A percentile compares a stretch with the other conserved stretches of the same genome.
Evolutionary conservation across 2,888 invertebrate genomes (phyloP).

Genomic region (Apodemia duryi): DNA sequence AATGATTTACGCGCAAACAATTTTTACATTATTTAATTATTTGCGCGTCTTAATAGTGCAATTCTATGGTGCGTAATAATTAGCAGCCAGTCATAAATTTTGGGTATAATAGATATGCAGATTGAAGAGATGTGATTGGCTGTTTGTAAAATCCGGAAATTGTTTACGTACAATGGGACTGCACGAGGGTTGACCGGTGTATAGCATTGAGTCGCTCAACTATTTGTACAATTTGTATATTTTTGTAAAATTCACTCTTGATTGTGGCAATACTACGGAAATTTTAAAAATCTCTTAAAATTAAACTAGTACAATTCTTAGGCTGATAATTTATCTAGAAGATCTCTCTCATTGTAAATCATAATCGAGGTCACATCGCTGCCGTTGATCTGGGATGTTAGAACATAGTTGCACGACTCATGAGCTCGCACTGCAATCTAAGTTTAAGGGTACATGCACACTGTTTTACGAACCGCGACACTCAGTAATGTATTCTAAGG

Average conservation of each 20-base stretch:
- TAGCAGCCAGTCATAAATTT: background rate
- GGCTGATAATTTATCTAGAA: constrained; percentile 32
- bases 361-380: constrained; percentile 4
- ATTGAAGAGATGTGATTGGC: background rate
- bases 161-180: constrained; percentile 20
- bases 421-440: constrained; percentile 43
- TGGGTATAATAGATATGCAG: background rate
- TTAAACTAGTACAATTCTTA: constrained; percentile 71
- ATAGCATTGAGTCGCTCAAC: constrained; percentile 62
- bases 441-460: constrained; percentile 20
- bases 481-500: background rate
- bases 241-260: constrained; percentile 75
- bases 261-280: constrained; percentile 73
- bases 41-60: constrained; percentile 7
- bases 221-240: constrained; percentile 77
- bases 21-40: background rate
- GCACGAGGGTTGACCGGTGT: constrained; percentile 50
- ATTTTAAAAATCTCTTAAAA: constrained; percentile 65
- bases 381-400: constrained; percentile 1
- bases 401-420: constrained; percentile 45
- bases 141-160: background rate
- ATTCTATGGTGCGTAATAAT: background rate
- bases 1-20: background rate
- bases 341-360: constrained; percentile 24
- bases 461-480: constrained; percentile 3